Evolutionary conservation across 2,797 vertebrate species (phyloP).

Genomic region (Helicolenus hilgendorfi): DNA sequence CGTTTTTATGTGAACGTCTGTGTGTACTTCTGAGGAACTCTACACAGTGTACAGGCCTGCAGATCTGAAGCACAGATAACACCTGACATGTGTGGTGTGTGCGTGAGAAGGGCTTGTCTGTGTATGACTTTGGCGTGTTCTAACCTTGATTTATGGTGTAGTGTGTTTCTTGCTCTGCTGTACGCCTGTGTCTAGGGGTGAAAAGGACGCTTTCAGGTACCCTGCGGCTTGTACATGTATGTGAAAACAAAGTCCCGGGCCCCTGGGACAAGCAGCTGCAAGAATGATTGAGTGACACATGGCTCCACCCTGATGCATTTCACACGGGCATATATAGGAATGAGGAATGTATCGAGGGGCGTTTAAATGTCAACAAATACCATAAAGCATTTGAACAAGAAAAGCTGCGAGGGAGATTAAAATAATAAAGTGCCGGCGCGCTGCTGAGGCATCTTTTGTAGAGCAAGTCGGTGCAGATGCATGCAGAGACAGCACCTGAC

Average conservation of each 20-base stretch:
- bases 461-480: not conserved
- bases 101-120: slow-evolving; percentile 82
- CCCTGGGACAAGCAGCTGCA: slow-evolving; percentile 85
- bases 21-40: slow-evolving; percentile 32
- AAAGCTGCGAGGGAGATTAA: slow-evolving; percentile 30
- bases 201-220: slow-evolving; percentile 81
- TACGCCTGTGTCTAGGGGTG: slow-evolving; percentile 71
- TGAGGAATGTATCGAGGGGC: slow-evolving; percentile 65
- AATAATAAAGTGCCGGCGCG: slow-evolving; percentile 25
- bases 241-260: slow-evolving; percentile 71
- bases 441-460: slow-evolving; percentile 11
- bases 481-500: slow-evolving; percentile 8
- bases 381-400: slow-evolving; percentile 42
- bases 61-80: slow-evolving; percentile 81
- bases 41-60: slow-evolving; percentile 58
- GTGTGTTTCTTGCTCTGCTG: slow-evolving; percentile 58
- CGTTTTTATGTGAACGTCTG: slow-evolving; percentile 31
- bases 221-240: slow-evolving; percentile 75
- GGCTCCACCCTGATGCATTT: slow-evolving; percentile 71
- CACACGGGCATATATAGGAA: slow-evolving; percentile 49
- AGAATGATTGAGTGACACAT: slow-evolving; percentile 82
- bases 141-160: slow-evolving; percentile 80
- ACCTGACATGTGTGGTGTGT: slow-evolving; percentile 70
- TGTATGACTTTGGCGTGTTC: slow-evolving; percentile 69
- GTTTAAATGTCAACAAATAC: slow-evolving; percentile 76